These are phyloP conservation scores for Silurus lanzhouensis DNA, from an alignment of 2,797 vertebrate species.

Conservation along the genomic window DNA sequence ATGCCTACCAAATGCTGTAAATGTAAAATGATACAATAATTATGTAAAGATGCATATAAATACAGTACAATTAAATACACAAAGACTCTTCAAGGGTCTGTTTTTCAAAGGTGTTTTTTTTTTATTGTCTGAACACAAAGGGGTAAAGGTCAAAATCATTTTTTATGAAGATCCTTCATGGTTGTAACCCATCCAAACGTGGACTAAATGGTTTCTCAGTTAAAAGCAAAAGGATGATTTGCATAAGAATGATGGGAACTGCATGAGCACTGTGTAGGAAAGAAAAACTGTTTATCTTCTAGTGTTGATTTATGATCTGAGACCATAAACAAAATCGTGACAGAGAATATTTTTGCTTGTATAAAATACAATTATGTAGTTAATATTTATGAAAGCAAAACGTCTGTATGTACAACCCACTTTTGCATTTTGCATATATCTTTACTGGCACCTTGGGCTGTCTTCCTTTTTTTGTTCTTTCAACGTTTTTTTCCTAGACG, in stretches of 20 bases:
- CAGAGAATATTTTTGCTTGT: background rate
- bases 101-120: slow-evolving; percentile 5
- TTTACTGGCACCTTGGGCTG: background rate
- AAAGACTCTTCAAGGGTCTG: background rate
- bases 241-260: slow-evolving; percentile 83
- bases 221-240: slow-evolving; percentile 75
- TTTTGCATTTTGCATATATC: background rate
- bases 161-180: slow-evolving; percentile 61
- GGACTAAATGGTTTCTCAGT: slow-evolving; percentile 84
- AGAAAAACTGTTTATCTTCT: slow-evolving; percentile 41
- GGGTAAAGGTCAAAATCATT: slow-evolving; percentile 51
- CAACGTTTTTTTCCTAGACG: background rate
- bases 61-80: background rate
- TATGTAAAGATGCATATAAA: no score
- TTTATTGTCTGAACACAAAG: slow-evolving; percentile 40
- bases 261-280: slow-evolving; percentile 71
- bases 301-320: background rate
- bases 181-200: slow-evolving; percentile 65
- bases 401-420: background rate
- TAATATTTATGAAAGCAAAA: background rate
- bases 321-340: background rate
- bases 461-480: background rate
- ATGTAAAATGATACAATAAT: background rate
- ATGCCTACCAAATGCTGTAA: background rate
- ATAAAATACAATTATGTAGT: background rate